Evolutionary conservation across 2,113 vertebrate species (phyloP).

Genomic region (Pristiophorus japonicus): DNA sequence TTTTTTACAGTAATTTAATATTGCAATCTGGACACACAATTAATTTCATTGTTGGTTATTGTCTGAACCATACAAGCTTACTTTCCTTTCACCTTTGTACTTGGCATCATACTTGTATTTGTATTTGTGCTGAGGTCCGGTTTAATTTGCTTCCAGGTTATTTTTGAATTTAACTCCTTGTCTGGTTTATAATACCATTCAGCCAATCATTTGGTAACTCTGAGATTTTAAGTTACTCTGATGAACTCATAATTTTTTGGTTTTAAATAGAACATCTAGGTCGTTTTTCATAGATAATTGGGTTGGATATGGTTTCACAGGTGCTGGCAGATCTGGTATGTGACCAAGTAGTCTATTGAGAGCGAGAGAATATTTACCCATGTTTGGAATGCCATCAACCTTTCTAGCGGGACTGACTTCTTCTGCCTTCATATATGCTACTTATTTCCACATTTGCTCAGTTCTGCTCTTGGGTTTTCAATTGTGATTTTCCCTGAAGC

Average conservation of each 20-base stretch:
- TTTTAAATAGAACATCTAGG: not conserved
- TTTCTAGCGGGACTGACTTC: not conserved
- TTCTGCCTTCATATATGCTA: not conserved
- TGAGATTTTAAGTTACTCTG: not conserved
- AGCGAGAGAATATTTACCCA: not conserved
- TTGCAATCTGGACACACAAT: too few species aligned
- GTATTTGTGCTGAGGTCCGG: not conserved
- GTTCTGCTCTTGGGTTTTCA: not conserved
- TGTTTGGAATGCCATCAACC: not conserved
- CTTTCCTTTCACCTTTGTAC: not conserved
- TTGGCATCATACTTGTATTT: not conserved
- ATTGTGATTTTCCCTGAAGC: not conserved
- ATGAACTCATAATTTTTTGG: not conserved
- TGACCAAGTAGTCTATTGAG: not conserved
- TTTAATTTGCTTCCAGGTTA: not conserved
- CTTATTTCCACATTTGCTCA: not conserved
- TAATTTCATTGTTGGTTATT: not conserved
- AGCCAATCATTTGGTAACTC: not conserved
- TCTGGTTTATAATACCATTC: too few species aligned
- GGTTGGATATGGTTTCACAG: not conserved
- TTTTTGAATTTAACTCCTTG: not conserved
- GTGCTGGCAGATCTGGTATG: not conserved
- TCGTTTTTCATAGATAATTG: not conserved
- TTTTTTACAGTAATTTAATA: too few species aligned
- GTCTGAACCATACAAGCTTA: not conserved